Conservation (phyloP, 2,888 invertebrate genomes). For the Platycnemis pennipes region DNA sequence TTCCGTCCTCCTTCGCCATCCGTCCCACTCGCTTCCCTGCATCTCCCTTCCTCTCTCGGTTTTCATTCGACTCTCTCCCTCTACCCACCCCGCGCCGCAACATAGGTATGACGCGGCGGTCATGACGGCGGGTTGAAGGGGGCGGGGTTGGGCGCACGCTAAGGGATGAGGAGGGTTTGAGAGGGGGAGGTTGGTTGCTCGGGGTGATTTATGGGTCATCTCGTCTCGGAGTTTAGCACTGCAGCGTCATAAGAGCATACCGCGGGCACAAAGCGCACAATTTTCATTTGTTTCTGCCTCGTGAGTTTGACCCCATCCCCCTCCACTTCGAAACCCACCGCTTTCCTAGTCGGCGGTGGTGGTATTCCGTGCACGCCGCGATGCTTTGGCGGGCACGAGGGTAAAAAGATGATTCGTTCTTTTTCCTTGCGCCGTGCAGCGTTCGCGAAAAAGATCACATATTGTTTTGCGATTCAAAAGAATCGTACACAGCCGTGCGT, state of each 20-base stretch:
- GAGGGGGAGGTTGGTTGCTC: background rate
- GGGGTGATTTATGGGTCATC: slow-evolving; percentile 56
- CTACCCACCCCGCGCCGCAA: background rate
- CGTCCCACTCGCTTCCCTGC: background rate
- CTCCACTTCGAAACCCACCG: background rate
- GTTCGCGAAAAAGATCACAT: background rate
- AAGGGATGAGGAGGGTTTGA: background rate
- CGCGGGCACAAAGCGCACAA: slow-evolving; percentile 25
- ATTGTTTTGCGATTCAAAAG: slow-evolving; percentile 42
- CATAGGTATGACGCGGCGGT: background rate
- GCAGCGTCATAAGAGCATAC: slow-evolving; percentile 25
- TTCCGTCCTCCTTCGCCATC: background rate
- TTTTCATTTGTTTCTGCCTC: slow-evolving; percentile 50
- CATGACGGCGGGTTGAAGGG: background rate
- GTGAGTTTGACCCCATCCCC: slow-evolving; percentile 45
- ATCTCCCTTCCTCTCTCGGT: background rate
- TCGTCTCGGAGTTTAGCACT: slow-evolving; percentile 42
- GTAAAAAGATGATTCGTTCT: background rate
- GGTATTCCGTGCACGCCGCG: background rate
- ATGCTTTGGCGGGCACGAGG: slow-evolving; percentile 20
- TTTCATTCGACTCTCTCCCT: background rate
- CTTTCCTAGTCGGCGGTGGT: background rate
- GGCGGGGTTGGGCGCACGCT: background rate
- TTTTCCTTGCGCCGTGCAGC: background rate
- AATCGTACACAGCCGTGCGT: background rate